Conservation (phyloP, 2,888 invertebrate genomes). For the Automeris io region DNA sequence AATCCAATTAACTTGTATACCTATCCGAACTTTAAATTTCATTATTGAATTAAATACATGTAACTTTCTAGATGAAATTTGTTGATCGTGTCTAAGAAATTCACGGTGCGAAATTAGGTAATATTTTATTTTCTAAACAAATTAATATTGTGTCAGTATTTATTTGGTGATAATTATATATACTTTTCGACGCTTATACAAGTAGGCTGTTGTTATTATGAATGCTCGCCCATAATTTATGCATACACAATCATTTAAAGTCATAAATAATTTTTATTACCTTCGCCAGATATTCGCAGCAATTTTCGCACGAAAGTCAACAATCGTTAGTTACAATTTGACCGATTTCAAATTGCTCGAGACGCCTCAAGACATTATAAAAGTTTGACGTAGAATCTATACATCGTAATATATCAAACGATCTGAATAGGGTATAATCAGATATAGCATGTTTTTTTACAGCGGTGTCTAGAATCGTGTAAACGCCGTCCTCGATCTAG, state of each 20-base stretch:
- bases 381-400: slow-evolving; percentile 25
- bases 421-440: slow-evolving; percentile 31
- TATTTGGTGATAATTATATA: slow-evolving; percentile 12
- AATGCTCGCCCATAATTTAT: slow-evolving; percentile 35
- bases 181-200: slow-evolving; percentile 13
- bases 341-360: slow-evolving; percentile 42
- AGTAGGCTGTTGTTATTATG: slow-evolving; percentile 24
- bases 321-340: slow-evolving; percentile 34
- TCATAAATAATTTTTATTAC: slow-evolving; percentile 41
- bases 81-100: slow-evolving; percentile 8
- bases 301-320: slow-evolving; percentile 40
- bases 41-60: slow-evolving; percentile 17
- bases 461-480: slow-evolving; percentile 38
- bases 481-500: slow-evolving; percentile 46
- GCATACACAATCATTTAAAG: slow-evolving; percentile 31
- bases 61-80: slow-evolving; percentile 21
- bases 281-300: slow-evolving; percentile 29
- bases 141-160: slow-evolving; percentile 8
- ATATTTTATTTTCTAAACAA: slow-evolving; percentile 9
- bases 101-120: slow-evolving; percentile 4
- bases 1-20: slow-evolving; percentile 32
- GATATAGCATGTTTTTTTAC: slow-evolving; percentile 35
- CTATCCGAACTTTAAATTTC: slow-evolving; percentile 17
- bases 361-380: slow-evolving; percentile 49
- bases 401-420: slow-evolving; percentile 47